These are phyloP conservation scores for Rhyacichthys aspro DNA, from an alignment of 2,797 vertebrate genomes.

Conservation along the genomic window DNA sequence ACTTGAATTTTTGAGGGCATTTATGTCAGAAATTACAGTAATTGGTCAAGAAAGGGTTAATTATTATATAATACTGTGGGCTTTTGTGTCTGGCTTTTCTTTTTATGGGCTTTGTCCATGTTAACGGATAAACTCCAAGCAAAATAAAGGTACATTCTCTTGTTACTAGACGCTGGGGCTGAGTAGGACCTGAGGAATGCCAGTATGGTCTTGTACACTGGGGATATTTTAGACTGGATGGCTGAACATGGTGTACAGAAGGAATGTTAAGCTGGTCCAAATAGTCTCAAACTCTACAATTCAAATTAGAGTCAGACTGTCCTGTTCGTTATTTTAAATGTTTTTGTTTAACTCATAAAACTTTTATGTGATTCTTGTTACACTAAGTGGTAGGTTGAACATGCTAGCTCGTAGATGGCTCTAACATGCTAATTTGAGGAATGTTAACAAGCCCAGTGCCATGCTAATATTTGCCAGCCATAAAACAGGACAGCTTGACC, in stretches of 20 bases:
- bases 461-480: no score
- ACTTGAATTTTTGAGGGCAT: constrained; percentile 48
- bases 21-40: constrained; percentile 58
- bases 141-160: constrained; percentile 38
- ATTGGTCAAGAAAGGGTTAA: constrained; percentile 26
- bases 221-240: constrained; percentile 1
- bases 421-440: no score
- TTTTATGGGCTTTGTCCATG: constrained; percentile 48
- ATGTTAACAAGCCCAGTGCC: no score
- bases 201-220: constrained; percentile 5
- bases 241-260: not conserved
- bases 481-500: no score
- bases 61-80: constrained; percentile 40
- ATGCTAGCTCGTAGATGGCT: no score
- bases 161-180: constrained; percentile 56
- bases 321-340: not conserved
- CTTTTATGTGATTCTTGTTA: no score
- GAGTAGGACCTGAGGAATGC: constrained; percentile 52
- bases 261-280: not conserved
- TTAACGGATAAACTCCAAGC: constrained; percentile 20
- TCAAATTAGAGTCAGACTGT: constrained; percentile 3
- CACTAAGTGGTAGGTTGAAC: no score
- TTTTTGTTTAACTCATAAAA: not conserved
- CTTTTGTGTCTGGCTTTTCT: constrained; percentile 35
- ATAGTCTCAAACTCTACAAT: not conserved